Base-by-base conservation (phyloP, 2,113 vertebrate genomes). In the Piprites chloris region DNA sequence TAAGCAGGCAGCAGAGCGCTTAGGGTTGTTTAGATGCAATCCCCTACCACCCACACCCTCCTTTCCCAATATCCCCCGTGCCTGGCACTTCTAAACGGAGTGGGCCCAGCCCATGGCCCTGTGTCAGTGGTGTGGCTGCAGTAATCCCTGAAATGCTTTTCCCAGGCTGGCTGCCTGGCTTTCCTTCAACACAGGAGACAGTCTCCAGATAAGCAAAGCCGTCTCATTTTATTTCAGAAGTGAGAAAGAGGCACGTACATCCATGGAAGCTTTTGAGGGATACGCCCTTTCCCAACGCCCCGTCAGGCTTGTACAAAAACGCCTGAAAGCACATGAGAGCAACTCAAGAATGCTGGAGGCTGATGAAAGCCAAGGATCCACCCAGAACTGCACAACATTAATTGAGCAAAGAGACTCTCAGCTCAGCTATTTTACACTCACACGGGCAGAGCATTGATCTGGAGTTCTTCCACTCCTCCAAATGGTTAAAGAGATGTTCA, bases 281-380 rank as follows among this genome's bases (percentile, higher is more conserved):
- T 41, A 79, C 13, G 2, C 56, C 91, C 83, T 72, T 69, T 68
- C 91, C 90, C 76, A 86, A 66, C 75, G 69, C n/a, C 39, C 23
- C 79, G 32, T 65, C 52, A 42, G 62, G 35, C 69, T 41, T 59
- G n/a, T 39, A 56, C 55, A 78, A 61, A 95, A 91, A 93, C 19
- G 33, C 61, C 77, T 81, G 9, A 44, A 41, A 68, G 69, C 32
- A 41, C 65, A 78, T 35, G 44, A 83, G 69, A 77, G 62, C 1
- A 0, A 74, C 87, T 91, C 66, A 67, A 27, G 90, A 85, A 85
- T 67, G 53, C 41, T 94, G 82, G 47, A 94, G 59, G 39, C n/a
- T 95, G 71, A 72, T 52, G 71, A 89, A 89, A 94, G 82, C 61
- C 59, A 72, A 89, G 72, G 90, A 81, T 53, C 75, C 76, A 90